Evolutionary conservation across 2,888 invertebrate genomes (phyloP).

Genomic region (Gasteruption jaculator): DNA sequence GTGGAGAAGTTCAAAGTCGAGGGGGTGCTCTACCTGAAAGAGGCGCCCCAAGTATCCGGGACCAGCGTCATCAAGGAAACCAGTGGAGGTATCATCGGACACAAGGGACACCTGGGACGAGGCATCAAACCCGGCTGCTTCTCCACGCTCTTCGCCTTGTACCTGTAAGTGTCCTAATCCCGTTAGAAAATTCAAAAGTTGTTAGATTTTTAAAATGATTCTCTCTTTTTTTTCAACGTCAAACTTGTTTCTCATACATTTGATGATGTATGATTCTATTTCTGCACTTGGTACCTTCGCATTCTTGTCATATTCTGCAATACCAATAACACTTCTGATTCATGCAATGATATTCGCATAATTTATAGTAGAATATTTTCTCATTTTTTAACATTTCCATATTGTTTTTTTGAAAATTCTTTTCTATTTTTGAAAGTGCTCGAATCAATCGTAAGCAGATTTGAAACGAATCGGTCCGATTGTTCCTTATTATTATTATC

Average conservation of each 20-base stretch:
- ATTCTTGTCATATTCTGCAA: too few species aligned
- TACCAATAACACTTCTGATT: too few species aligned
- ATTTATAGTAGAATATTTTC: too few species aligned
- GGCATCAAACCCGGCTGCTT: slow-evolving; percentile 48
- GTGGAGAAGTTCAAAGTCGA: slow-evolving; percentile 89
- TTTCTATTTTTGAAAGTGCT: background rate
- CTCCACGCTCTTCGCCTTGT: slow-evolving; percentile 43
- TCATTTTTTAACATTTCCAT: too few species aligned
- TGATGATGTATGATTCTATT: too few species aligned
- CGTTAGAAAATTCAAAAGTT: slow-evolving; percentile 7
- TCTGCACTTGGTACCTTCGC: too few species aligned
- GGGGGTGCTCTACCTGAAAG: slow-evolving; percentile 72
- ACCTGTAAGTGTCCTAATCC: slow-evolving; percentile 35
- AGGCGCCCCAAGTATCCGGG: slow-evolving; percentile 39
- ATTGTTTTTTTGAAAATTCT: slow-evolving; percentile 5
- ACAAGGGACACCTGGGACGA: slow-evolving; percentile 43
- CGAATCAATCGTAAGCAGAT: too few species aligned
- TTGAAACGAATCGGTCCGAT: too few species aligned
- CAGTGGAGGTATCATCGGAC: slow-evolving; percentile 38
- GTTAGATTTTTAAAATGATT: slow-evolving; percentile 2
- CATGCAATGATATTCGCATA: too few species aligned
- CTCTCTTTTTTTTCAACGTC: too few species aligned
- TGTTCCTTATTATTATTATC: background rate
- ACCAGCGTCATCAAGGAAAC: slow-evolving; percentile 44
- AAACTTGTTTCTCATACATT: too few species aligned